Percentiles rank a stretch among this genome's conserved stretches.
These are phyloP conservation scores for Crypturellus tataupa DNA, from an alignment of 2,797 vertebrate species.

Conservation along the genomic window DNA sequence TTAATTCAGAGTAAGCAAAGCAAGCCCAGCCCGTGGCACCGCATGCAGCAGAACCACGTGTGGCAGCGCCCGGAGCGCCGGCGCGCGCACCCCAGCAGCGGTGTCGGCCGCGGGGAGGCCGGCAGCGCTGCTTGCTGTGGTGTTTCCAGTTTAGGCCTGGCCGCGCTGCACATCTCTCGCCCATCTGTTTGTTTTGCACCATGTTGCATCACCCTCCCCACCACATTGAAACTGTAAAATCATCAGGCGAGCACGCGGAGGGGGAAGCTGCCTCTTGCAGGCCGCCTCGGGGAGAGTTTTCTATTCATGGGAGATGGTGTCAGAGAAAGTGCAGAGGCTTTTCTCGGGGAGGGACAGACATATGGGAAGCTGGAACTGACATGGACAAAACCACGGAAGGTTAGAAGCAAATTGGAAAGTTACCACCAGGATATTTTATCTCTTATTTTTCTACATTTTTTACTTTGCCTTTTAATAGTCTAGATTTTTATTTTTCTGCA, in stretches of 20 bases:
- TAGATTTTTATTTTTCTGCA: neutral
- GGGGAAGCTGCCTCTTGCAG: conserved; percentile 32
- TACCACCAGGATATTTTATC: conserved; percentile 3
- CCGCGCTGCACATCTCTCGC: neutral
- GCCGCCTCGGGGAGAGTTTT: conserved; percentile 35
- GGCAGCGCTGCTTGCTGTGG: conserved; percentile 29
- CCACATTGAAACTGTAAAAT: conserved; percentile 54
- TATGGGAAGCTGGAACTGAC: conserved; percentile 54
- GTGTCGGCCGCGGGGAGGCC: conserved; percentile 33
- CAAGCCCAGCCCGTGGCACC: conserved; percentile 66
- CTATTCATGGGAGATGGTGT: conserved; percentile 39
- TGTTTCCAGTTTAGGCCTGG: conserved; percentile 44
- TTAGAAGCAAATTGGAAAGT: conserved; percentile 11
- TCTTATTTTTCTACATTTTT: neutral
- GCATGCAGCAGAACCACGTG: conserved; percentile 66
- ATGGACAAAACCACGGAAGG: neutral
- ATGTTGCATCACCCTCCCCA: neutral
- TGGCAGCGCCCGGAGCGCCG: neutral
- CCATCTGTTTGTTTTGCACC: conserved; percentile 66
- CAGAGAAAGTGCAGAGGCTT: conserved; percentile 61
- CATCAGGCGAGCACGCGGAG: neutral
- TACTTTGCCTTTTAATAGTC: neutral
- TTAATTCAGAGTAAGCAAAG: conserved; percentile 51
- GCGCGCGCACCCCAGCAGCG: conserved; percentile 38
- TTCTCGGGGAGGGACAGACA: conserved; percentile 56